Evolutionary conservation across 2,888 invertebrate species (phyloP).

Genomic region (Cybosia mesomella): DNA sequence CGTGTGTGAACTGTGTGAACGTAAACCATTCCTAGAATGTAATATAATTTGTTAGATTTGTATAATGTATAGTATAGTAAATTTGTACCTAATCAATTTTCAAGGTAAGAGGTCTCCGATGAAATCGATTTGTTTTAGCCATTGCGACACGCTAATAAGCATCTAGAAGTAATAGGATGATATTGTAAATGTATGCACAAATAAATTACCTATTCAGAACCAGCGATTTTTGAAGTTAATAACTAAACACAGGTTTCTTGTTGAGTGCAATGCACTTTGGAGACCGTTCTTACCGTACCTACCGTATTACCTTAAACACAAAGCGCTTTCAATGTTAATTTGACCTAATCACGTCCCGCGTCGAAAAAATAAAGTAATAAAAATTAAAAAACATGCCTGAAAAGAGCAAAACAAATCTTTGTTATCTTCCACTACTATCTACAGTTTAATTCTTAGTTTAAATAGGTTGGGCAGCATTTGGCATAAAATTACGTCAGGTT

Average conservation of each 20-base stretch:
- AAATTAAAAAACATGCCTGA: too few relatives aligned
- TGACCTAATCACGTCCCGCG: too few relatives aligned
- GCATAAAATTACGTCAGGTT: too few relatives aligned
- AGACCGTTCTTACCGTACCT: not conserved
- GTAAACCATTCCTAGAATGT: slow-evolving; percentile 1
- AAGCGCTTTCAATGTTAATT: too few relatives aligned
- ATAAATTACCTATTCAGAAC: not conserved
- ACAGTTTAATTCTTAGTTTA: too few relatives aligned
- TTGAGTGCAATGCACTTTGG: not conserved
- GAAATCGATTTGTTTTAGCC: slow-evolving; percentile 39
- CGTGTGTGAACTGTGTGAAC: too few relatives aligned
- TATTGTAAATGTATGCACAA: not conserved
- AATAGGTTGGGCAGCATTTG: too few relatives aligned
- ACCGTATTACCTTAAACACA: too few relatives aligned
- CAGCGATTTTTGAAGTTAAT: not conserved
- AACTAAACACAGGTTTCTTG: not conserved
- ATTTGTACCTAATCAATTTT: slow-evolving; percentile 44
- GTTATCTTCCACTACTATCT: too few relatives aligned
- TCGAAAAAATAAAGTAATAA: too few relatives aligned
- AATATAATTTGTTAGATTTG: slow-evolving; percentile 35
- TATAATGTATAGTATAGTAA: slow-evolving; percentile 34
- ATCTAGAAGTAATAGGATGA: not conserved
- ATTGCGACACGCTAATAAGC: slow-evolving; percentile 16
- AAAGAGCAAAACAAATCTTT: too few relatives aligned
- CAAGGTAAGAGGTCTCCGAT: slow-evolving; percentile 32